Evolutionary conservation across 2,888 invertebrate species (phyloP), one percentile per base, ranked within the genome.

Genomic region (Argyra leucocephala): DNA sequence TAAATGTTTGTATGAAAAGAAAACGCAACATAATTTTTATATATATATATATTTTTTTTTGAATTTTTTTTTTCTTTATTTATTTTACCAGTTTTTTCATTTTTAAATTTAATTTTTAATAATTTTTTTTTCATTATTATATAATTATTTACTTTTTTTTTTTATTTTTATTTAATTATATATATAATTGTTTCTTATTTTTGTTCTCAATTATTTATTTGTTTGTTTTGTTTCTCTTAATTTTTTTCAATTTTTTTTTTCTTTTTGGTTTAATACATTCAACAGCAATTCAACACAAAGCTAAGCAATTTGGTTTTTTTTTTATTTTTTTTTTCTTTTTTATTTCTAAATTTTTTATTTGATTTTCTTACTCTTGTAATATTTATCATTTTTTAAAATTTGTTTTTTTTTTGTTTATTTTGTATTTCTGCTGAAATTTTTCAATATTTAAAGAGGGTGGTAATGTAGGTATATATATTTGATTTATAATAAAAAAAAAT

Each of bases 281-380:
- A 78, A 78, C 77, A 78, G 78, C 78, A 76, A 78, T 75, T 76
- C 75, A 78, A 78, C 78, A 78, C 78, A 78, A 78, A 78, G 78
- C 78, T 76, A 77, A 78, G 78, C 78, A 77, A 71, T 73, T 70
- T n/a, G n/a, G n/a, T n/a, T 68, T 67, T 59, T 68, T 70, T 69
- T 70, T 66, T 62, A 66, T 63, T 64, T 66, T 65, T 69, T 67
- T 31, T 31, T 31, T 31, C 12, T 26, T 26, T 26, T 26, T 26
- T 31, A 10, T 31, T 31, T 31, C 31, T 10, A 31, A 31, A 26
- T 6, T 6, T 26, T 26, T 31, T 31, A 10, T 31, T 31, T 31
- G 7, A 31, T 31, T 31, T 12, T 31, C 10, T 31, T 31, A 4
- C 7, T 31, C 5, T 26, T 2, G 31, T 31, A 31, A n/a, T n/a